These are phyloP conservation scores for Drosophila histrio DNA, from an alignment of 2,888 invertebrate species.

Conservation along the genomic window DNA sequence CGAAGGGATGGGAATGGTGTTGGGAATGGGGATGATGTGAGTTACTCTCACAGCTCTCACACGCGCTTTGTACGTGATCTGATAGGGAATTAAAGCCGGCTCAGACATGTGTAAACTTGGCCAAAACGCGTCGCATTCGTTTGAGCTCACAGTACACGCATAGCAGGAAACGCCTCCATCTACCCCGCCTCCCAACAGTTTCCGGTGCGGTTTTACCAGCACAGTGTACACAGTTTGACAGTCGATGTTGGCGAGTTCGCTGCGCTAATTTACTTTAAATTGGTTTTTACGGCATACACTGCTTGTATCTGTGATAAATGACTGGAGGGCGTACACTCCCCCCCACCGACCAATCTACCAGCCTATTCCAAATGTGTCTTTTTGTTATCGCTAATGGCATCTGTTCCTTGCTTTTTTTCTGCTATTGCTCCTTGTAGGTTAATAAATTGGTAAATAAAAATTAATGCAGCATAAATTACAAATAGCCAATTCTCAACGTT, in stretches of 20 bases:
- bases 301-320: slow-evolving; percentile 50
- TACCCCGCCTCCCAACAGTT: slow-evolving; percentile 1
- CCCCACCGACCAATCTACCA: not conserved
- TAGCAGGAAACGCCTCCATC: not conserved
- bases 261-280: slow-evolving; percentile 76
- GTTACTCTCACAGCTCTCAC: slow-evolving; percentile 53
- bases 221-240: slow-evolving; percentile 56
- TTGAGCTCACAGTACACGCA: slow-evolving; percentile 48
- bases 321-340: slow-evolving; percentile 40
- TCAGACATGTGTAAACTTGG: slow-evolving; percentile 59
- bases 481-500: slow-evolving; percentile 54
- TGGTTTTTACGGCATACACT: slow-evolving; percentile 60
- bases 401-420: slow-evolving; percentile 28
- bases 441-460: slow-evolving; percentile 74
- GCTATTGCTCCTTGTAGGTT: slow-evolving; percentile 23
- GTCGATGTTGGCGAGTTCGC: slow-evolving; percentile 35
- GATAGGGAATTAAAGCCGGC: slow-evolving; percentile 71
- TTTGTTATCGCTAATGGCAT: slow-evolving; percentile 72
- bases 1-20: not conserved
- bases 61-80: slow-evolving; percentile 71
- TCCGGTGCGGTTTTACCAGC: slow-evolving; percentile 44
- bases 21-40: not conserved
- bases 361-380: slow-evolving; percentile 38
- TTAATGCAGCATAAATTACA: slow-evolving; percentile 65
- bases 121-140: slow-evolving; percentile 62